Evolutionary conservation across 2,113 vertebrate species (phyloP), one percentile per base, ranked within the genome.

Genomic region (Phodopus roborovskii): DNA sequence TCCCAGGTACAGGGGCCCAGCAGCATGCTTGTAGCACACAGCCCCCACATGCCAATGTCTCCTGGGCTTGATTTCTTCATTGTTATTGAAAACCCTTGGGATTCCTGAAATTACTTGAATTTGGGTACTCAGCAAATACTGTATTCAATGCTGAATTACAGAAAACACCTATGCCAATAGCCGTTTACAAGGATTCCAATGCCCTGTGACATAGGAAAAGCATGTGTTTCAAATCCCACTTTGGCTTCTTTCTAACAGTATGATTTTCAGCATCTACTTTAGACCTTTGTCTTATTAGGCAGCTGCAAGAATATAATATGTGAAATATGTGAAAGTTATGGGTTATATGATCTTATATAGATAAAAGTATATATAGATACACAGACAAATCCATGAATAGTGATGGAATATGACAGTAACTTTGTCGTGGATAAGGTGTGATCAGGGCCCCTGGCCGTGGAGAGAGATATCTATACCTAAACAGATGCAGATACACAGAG

Each of bases 211-310:
- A 36, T 56, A 8, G 50, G 91, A 94, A 92, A 58, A 56, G 84
- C 5, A 20, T 45, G 94, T 68, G 12, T 83, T 91, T 78, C 74
- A 86, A 79, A 93, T 79, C 20, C 39, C 48, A 70, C 62, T 91
- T 95, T 91, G 58, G 50, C 77, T 84, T 74, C 45, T 89, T 92
- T 81, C 73, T 71, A 48, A 88, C 20, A 60, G 20, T 84, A 22
- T 33, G 60, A 71, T 75, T 78, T 85, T 68, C 48, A 4, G 17
- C 81, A 74, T 42, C 42, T 84, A 91, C 28, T 95, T 70, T 22
- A 83, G 82, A 45, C 28, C 1, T 79, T 82, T 42, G 0, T 91
- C 68, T 92, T 71, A 66, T 45, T 58, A 26, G 36, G 60, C 22
- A 83, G 39, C 45, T 50, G 7, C 26, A 83, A 94, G 64, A 74